Evolutionary conservation across 2,797 vertebrate species (phyloP).

Genomic region (Falco peregrinus): DNA sequence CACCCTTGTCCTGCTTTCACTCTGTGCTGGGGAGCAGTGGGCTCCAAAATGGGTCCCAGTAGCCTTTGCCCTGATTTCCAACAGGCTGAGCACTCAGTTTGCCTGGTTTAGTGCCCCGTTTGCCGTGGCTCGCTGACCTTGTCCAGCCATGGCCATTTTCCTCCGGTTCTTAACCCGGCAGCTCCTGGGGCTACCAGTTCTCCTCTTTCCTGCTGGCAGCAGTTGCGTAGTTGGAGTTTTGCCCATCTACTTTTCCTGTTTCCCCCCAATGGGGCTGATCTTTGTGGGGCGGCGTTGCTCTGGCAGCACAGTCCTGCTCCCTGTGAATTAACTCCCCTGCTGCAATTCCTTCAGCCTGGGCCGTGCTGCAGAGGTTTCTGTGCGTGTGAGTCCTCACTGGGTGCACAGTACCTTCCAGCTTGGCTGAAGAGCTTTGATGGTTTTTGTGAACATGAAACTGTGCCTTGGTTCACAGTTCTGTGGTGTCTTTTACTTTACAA

Average conservation of each 20-base stretch:
- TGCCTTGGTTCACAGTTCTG: not conserved
- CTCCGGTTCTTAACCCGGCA: fast-evolving
- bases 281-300: not conserved
- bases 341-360: not conserved
- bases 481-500: not conserved
- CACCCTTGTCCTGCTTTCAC: not conserved
- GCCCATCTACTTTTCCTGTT: not conserved
- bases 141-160: not conserved
- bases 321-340: not conserved
- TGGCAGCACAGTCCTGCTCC: not conserved
- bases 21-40: not conserved
- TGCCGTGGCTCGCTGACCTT: not conserved
- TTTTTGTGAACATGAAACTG: not conserved
- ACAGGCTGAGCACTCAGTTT: not conserved
- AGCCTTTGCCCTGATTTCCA: not conserved
- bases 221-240: not conserved
- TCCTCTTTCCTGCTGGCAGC: not conserved
- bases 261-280: not conserved
- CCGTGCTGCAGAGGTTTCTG: not conserved
- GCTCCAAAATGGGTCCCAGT: not conserved
- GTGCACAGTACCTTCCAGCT: not conserved
- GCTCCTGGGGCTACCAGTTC: not conserved
- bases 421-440: not conserved
- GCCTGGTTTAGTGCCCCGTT: not conserved
- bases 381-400: not conserved